Percentiles rank a stretch among this genome's conserved stretches.
These are phyloP conservation scores for Hydra vulgaris DNA, from an alignment of 30 jellyfish, hydroid and myxozoan genomes.

Conservation along the genomic window DNA sequence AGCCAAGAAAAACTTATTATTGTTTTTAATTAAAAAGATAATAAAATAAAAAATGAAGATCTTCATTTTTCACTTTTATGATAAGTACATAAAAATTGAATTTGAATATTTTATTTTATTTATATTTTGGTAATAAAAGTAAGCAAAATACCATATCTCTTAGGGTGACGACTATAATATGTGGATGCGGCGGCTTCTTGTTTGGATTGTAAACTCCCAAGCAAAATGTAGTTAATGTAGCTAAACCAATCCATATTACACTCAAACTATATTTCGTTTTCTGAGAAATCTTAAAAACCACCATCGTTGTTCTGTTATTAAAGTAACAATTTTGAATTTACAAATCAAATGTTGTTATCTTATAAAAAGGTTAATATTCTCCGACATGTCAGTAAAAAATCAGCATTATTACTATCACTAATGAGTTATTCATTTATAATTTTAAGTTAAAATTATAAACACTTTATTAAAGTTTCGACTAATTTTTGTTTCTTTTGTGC, in stretches of 20 bases:
- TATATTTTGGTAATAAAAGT: not conserved
- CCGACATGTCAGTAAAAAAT: not conserved
- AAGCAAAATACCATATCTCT: slow-evolving; percentile 65
- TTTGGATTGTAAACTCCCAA: slow-evolving; percentile 8
- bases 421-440: not conserved
- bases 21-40: too few relatives aligned
- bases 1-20: too few relatives aligned
- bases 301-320: slow-evolving; percentile 1
- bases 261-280: not conserved
- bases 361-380: not conserved
- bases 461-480: not conserved
- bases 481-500: slow-evolving; percentile 5
- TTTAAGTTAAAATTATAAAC: not conserved
- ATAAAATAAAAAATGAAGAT: too few relatives aligned
- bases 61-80: too few relatives aligned
- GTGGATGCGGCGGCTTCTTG: slow-evolving; percentile 70
- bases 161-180: slow-evolving; percentile 60
- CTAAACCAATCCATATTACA: not conserved
- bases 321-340: not conserved
- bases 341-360: not conserved
- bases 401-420: not conserved
- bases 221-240: not conserved
- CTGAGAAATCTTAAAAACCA: not conserved
- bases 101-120: not conserved
- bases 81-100: too few relatives aligned